These are phyloP conservation scores for Drosophila pandora DNA, from an alignment of 1,140 invertebrate species.

Conservation along the genomic window DNA sequence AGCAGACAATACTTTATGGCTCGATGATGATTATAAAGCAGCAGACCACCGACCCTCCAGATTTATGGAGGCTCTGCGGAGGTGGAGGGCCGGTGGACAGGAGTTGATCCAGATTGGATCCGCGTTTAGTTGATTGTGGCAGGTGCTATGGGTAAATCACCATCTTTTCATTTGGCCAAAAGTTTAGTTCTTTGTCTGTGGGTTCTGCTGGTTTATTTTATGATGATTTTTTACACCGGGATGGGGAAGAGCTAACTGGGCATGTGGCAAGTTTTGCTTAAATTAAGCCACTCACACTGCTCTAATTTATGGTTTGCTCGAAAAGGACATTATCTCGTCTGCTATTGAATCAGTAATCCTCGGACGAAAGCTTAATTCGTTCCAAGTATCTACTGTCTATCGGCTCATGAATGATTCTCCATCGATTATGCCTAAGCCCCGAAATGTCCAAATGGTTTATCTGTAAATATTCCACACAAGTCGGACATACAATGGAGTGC, in stretches of 20 bases:
- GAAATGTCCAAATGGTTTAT: conserved; percentile 38
- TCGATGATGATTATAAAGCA: conserved; percentile 52
- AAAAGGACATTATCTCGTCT: background rate
- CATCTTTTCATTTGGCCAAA: conserved; percentile 22
- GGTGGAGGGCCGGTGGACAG: conserved; percentile 6
- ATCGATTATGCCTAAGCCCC: conserved; percentile 41
- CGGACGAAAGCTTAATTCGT: conserved; percentile 3
- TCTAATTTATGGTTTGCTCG: background rate
- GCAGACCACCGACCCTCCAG: conserved; percentile 20
- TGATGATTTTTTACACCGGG: background rate
- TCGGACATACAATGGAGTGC: conserved; percentile 11
- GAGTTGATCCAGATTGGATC: conserved; percentile 7
- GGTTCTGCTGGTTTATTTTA: background rate
- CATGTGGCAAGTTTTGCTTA: background rate
- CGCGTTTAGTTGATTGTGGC: conserved; percentile 34
- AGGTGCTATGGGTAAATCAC: conserved; percentile 25
- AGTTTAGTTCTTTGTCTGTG: conserved; percentile 26
- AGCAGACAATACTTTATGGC: conserved; percentile 57
- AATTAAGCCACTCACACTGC: background rate
- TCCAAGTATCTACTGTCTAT: conserved; percentile 16
- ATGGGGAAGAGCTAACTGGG: background rate
- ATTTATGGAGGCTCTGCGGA: conserved; percentile 37
- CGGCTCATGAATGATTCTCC: conserved; percentile 23
- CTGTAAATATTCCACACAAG: conserved; percentile 24
- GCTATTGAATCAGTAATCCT: conserved; percentile 26